Base-by-base conservation (phyloP, 2,888 invertebrate genomes). In the Agrochola macilenta region DNA sequence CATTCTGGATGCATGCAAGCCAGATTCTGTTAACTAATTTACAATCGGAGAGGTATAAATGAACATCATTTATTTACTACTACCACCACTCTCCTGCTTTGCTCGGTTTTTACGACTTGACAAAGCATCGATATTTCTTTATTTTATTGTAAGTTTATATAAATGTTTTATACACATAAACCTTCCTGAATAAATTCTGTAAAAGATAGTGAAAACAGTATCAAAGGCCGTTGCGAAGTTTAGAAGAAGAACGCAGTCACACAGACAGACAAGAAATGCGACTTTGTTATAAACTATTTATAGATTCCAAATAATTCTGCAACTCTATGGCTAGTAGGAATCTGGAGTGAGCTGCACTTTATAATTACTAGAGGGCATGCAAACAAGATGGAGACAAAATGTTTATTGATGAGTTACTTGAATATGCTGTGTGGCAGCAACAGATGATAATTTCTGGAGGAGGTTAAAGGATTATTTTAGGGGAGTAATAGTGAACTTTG, bases 361-460 rank as follows among this genome's bases (percentile, higher is more conserved):
- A 61, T 69, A 66, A 73, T 82, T 68, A 23, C 26, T 46, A 20
- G 0, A 65, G 14, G 26, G 49, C 12, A 35, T 43, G 30, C 60
- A 63, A 49, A 46, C n/a, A 43, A 61, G 43, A 66, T 58, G 54
- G 35, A 9, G 4, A 26, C 30, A 14, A 74, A 66, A 69, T 81
- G 66, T 75, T 23, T 81, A 81, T 76, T 76, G 58, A 81, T 72
- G 52, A 66, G 70, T 0, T 17, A 23, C 20, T 71, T 74, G 26
- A 69, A 64, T 81, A 69, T 79, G 58, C 81, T 68, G 46, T 71
- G 60, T 73, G 68, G 2, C 1, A 7, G 1, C 43, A 63, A 43
- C 7, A 30, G 39, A 30, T 30, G 39, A 39, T 69, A 61, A 11
- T 52, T 14, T 61, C 35, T 39, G 9, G 35, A 3, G 4, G 60